phyloP scores from a whole-genome alignment of 1,140 invertebrate species.

The Belonocnema kinseyi region DNA sequence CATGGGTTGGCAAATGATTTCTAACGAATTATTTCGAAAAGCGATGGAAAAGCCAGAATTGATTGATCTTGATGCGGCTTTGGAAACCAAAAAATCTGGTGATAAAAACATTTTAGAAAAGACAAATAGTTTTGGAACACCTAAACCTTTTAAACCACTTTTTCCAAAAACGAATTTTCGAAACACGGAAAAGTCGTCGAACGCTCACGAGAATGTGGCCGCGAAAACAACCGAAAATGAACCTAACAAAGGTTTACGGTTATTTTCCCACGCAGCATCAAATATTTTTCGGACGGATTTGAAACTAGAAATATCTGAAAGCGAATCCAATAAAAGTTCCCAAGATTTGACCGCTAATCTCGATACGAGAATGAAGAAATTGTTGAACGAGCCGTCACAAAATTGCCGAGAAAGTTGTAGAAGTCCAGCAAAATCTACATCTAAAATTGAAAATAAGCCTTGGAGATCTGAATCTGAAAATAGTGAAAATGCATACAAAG shows the following conservation, averaged over 20 bases:
- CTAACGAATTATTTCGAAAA: background rate
- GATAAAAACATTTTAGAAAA: background rate
- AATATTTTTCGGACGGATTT: background rate
- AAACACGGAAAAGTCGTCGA: too few relatives aligned
- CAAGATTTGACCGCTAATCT: background rate
- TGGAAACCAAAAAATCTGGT: background rate
- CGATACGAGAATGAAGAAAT: background rate
- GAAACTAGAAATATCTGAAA: background rate
- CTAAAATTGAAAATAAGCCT: too few relatives aligned
- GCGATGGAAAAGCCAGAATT: background rate
- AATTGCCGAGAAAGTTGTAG: background rate
- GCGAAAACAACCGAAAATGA: too few relatives aligned
- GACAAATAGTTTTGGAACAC: too few relatives aligned
- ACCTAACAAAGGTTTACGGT: too few relatives aligned
- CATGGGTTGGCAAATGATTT: background rate
- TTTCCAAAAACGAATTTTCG: too few relatives aligned
- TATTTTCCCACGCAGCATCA: too few relatives aligned
- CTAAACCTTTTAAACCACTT: too few relatives aligned
- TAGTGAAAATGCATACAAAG: background rate
- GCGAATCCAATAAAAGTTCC: background rate
- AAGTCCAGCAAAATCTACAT: too few relatives aligned
- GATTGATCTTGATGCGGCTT: too few relatives aligned
- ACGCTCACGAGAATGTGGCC: too few relatives aligned
- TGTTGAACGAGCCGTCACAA: background rate
- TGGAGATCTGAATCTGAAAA: too few relatives aligned